These are phyloP conservation scores for Platyscapa corneri DNA, from an alignment of 1,140 invertebrate species.

Conservation along the genomic window DNA sequence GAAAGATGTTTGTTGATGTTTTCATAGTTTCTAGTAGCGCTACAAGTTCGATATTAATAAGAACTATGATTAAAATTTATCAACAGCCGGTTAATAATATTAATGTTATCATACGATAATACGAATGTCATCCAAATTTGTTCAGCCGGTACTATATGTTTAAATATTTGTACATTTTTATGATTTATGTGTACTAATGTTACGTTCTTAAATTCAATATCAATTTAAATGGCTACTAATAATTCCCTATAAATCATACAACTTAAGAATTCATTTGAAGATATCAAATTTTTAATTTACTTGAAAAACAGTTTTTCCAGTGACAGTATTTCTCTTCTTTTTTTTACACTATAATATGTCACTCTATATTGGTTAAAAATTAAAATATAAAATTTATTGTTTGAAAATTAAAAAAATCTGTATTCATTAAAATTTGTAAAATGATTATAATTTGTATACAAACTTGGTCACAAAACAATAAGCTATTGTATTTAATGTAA, in stretches of 20 bases:
- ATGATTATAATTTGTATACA: neutral
- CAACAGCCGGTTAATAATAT: neutral
- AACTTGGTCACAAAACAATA: neutral
- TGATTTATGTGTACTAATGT: too few species aligned
- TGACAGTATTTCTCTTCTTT: conserved; percentile 20
- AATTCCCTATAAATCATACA: too few species aligned
- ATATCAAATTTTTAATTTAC: too few species aligned
- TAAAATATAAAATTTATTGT: conserved; percentile 9
- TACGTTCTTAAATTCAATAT: too few species aligned
- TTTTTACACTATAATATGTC: neutral
- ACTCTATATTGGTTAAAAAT: conserved; percentile 21
- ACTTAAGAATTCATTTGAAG: too few species aligned
- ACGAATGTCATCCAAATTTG: too few species aligned
- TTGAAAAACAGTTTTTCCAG: neutral
- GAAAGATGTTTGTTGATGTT: conserved; percentile 27
- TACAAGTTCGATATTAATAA: neutral
- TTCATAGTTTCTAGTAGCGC: conserved; percentile 22
- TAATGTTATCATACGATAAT: neutral
- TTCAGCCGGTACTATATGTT: too few species aligned
- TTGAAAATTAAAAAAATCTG: neutral
- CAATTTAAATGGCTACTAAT: too few species aligned
- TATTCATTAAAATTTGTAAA: neutral
- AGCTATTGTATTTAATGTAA: neutral
- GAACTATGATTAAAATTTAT: conserved; percentile 16
- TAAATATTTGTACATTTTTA: too few species aligned